A percentile compares a stretch with the other conserved stretches of the same genome.
Evolutionary conservation across 1,140 invertebrate species (phyloP).

Genomic region (Anoplolepis gracilipes): DNA sequence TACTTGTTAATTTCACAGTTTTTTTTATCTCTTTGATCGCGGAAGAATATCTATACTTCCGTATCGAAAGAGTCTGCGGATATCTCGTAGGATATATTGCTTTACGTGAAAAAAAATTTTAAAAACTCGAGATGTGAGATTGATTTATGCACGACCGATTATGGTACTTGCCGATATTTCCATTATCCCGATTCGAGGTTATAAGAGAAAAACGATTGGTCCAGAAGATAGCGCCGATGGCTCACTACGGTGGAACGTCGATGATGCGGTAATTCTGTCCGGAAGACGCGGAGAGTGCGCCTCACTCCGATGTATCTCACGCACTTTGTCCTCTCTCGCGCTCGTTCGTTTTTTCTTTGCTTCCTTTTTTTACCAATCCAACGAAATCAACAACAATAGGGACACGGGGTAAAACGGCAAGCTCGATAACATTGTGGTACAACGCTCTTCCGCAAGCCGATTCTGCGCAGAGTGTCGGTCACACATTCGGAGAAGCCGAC

Average conservation of each 20-base stretch:
- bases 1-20: not conserved
- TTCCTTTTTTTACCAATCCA: constrained; percentile 24
- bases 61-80: not conserved
- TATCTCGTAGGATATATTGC: not conserved
- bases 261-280: constrained; percentile 42
- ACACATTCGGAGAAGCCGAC: constrained; percentile 41
- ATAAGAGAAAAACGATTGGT: constrained; percentile 29
- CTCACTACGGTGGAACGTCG: constrained; percentile 18
- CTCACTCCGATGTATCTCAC: constrained; percentile 31
- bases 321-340: constrained; percentile 23
- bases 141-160: not conserved
- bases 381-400: constrained; percentile 68
- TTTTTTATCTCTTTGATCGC: not conserved
- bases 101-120: not conserved
- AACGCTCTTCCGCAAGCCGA: constrained; percentile 65
- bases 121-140: not conserved
- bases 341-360: not conserved
- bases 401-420: constrained; percentile 71
- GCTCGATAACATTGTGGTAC: constrained; percentile 73
- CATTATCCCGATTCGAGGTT: constrained; percentile 40
- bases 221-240: constrained; percentile 48
- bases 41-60: not conserved
- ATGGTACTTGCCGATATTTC: not conserved
- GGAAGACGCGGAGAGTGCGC: constrained; percentile 9
- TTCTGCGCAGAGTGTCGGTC: constrained; percentile 70